Evolutionary conservation across 2,888 invertebrate species (phyloP).

Genomic region (Sphaerophoria rueppellii): DNA sequence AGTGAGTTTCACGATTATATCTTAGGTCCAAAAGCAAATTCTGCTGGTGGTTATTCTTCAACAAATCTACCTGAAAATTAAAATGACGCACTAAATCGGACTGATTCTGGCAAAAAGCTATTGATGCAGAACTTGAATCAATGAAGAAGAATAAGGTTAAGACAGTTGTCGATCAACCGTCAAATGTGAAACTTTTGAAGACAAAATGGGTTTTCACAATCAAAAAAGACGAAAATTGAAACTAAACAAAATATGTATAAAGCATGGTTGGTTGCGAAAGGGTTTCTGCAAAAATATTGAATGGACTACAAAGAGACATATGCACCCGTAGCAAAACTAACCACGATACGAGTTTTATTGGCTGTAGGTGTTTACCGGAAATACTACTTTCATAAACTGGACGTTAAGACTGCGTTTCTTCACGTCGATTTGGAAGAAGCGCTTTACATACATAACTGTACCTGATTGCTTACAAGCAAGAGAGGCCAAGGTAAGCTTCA

Average conservation of each 20-base stretch:
- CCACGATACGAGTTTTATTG: background rate
- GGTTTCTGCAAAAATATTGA: background rate
- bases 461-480: background rate
- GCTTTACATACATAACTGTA: background rate
- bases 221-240: background rate
- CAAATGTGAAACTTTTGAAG: background rate
- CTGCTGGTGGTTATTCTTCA: too few species aligned
- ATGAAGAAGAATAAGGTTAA: background rate
- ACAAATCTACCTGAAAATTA: too few species aligned
- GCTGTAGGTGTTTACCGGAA: background rate
- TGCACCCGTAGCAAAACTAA: background rate
- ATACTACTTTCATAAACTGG: conserved; percentile 3
- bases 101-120: background rate
- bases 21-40: background rate
- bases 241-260: too few species aligned
- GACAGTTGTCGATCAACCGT: background rate
- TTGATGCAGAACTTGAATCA: background rate
- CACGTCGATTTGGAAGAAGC: too few species aligned
- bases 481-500: background rate
- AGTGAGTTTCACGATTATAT: background rate
- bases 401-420: too few species aligned
- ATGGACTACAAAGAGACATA: background rate
- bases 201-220: too few species aligned
- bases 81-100: background rate
- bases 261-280: background rate